Evolutionary conservation across 2,888 invertebrate genomes (phyloP), one percentile per base, ranked within the genome.

Genomic region (Abrostola triplasia): DNA sequence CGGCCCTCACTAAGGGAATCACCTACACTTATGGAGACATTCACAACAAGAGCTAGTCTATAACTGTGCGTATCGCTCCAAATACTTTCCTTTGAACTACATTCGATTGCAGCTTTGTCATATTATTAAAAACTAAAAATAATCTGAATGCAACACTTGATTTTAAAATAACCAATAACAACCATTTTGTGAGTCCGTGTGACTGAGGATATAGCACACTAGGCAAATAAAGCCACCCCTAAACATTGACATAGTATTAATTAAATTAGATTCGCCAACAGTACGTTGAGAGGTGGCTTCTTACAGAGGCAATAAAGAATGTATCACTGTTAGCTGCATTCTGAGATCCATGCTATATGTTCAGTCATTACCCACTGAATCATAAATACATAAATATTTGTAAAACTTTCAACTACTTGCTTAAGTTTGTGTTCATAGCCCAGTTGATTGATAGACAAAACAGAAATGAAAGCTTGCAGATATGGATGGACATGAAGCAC

Each of bases 291-390:
- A 82, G 76, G 78, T 70, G 77, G 69, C 84, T 83, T 79, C 79
- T 73, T 76, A 80, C 74, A 74, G 82, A 67, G 88, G 87, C 87
- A 86, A 79, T 85, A 81, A 82, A 82, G 78, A 82, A 84, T 82
- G 79, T 86, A 88, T 87, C 82, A 89, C 82, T 88, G 82, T 86
- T 84, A 92, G 93, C 93, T 93, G 93, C 93, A 91, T 92, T 93
- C 92, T 94, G 94, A 94, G 94, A 94, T 94, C 94, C 91, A 91
- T 91, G 92, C 93, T 90, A 91, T 91, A 92, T 89, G 90, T 90
- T 90, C 93, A 92, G 93, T 91, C 90, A 88, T 86, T 88, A 92
- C 90, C 85, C 90, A 91, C 92, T 89, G 91, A 92, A 90, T 88
- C 85, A 89, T 90, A 89, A 88, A 90, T 89, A 90, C 83, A 89